Base-by-base conservation (phyloP, 1,140 invertebrate genomes). In the Gonatopus flavifemur region DNA sequence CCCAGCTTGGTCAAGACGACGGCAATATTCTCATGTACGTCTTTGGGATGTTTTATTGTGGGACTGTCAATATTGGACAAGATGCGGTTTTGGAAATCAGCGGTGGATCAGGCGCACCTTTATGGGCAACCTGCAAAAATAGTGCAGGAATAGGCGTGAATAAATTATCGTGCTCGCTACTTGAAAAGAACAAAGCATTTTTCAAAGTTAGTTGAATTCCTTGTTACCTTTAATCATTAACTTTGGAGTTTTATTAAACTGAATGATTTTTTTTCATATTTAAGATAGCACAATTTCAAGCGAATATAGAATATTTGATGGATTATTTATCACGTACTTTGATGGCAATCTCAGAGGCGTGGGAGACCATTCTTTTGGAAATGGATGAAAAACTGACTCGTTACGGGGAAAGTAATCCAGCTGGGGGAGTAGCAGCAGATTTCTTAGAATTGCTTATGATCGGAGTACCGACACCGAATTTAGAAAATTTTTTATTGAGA, bases 281-380 rank as follows among this genome's bases (percentile, higher is more conserved):
- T 32, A 9, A 75, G 72, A 37, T 78, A 22, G 76, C 76, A 0
- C 70, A 74, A 63, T 67, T 66, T 40, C 75, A 78, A 64, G 72
- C 73, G 21, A 71, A 75, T 19, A 59, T 77, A 9, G 72, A 76
- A 51, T 77, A 66, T 52, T 57, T 77, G 12, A 77, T 75, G 66
- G 84, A 84, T 62, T 89, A 92, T 68, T 79, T 92, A 20, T 84
- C 84, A 25, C 84, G 86, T 57, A 89, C 89, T 2, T 86, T 93
- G 69, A 83, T 84, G 57, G 88, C 90, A n/a, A 89, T 96, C 61
- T 88, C 84, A 35, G 94, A 96, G 79, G 89, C 92, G 0, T 97
- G 93, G 92, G 94, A 97, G 77, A 93, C 92, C 51, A 94, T 96
- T 61, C 79, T 97, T 12, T 69, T 95, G 18, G 94, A 97, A 80